Evolutionary conservation across 2,113 vertebrate genomes (phyloP).

Genomic region (Myrmecophaga tridactyla): DNA sequence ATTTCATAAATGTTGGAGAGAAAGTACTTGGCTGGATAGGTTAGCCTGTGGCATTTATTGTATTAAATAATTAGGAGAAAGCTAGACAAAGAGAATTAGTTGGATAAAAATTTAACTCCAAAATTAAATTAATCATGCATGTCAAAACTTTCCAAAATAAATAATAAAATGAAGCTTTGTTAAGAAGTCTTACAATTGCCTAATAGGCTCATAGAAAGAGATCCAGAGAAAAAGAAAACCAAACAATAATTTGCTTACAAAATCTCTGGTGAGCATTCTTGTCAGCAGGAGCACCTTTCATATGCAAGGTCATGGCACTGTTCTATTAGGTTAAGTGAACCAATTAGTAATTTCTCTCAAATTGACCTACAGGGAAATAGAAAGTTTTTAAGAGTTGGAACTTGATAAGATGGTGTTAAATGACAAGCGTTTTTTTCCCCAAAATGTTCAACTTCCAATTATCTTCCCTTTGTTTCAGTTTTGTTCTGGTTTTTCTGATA

Average conservation of each 20-base stretch:
- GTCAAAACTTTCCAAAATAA: constrained; percentile 23
- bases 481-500: neutral
- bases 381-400: neutral
- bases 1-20: neutral
- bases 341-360: constrained; percentile 30
- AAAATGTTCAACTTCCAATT: neutral
- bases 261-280: constrained; percentile 13
- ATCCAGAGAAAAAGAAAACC: neutral
- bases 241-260: neutral
- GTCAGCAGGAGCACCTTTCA: neutral
- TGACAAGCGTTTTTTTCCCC: neutral
- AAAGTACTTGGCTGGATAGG: neutral
- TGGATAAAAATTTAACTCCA: constrained; percentile 53
- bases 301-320: neutral
- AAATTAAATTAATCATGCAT: constrained; percentile 44
- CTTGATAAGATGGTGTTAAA: neutral
- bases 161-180: neutral
- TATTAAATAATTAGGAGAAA: constrained; percentile 21
- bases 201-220: neutral
- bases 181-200: neutral
- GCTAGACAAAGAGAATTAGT: neutral
- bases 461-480: neutral
- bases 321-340: neutral
- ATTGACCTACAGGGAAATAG: neutral
- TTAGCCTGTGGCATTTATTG: neutral